Percentiles rank a stretch among this genome's conserved stretches.
phyloP scores from a whole-genome alignment of 37 sponge, comb jelly and placozoan genomes.

The Trichoplax adhaerens region DNA sequence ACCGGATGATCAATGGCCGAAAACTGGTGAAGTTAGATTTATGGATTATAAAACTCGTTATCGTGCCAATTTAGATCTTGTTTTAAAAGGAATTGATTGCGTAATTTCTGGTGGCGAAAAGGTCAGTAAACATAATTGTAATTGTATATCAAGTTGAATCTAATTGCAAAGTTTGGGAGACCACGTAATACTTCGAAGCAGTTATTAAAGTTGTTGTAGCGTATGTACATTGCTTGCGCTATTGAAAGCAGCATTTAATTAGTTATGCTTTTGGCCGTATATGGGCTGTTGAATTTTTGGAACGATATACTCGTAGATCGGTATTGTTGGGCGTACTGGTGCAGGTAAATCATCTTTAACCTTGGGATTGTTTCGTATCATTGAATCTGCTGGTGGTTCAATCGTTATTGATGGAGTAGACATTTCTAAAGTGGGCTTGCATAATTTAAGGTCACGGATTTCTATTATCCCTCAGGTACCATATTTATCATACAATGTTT shows the following conservation, averaged over 20 bases:
- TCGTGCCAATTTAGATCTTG: slow-evolving; percentile 74
- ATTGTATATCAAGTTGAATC: too few species aligned
- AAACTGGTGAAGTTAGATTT: slow-evolving; percentile 35
- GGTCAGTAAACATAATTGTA: slow-evolving; percentile 21
- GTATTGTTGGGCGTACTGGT: slow-evolving; percentile 88
- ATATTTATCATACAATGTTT: too few species aligned
- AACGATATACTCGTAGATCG: slow-evolving; percentile 29
- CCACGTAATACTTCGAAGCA: too few species aligned
- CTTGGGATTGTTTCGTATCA: slow-evolving; percentile 82
- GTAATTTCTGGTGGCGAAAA: slow-evolving; percentile 64
- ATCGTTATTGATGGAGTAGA: slow-evolving; percentile 59
- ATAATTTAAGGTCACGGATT: slow-evolving; percentile 67
- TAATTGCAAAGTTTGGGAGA: too few species aligned
- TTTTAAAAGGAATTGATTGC: slow-evolving; percentile 50
- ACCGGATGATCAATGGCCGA: too few species aligned
- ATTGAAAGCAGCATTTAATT: too few species aligned
- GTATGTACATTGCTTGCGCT: too few species aligned
- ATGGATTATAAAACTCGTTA: slow-evolving; percentile 75
- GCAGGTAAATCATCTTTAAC: slow-evolving; percentile 96
- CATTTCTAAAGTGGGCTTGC: slow-evolving; percentile 52
- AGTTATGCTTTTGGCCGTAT: too few species aligned
- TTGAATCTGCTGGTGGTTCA: slow-evolving; percentile 64
- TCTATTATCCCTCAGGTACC: slow-evolving; percentile 90
- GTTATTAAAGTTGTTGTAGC: too few species aligned
- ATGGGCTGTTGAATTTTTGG: too few species aligned